Evolutionary conservation across 2,797 vertebrate genomes (phyloP).

Genomic region (Antennarius maculatus): DNA sequence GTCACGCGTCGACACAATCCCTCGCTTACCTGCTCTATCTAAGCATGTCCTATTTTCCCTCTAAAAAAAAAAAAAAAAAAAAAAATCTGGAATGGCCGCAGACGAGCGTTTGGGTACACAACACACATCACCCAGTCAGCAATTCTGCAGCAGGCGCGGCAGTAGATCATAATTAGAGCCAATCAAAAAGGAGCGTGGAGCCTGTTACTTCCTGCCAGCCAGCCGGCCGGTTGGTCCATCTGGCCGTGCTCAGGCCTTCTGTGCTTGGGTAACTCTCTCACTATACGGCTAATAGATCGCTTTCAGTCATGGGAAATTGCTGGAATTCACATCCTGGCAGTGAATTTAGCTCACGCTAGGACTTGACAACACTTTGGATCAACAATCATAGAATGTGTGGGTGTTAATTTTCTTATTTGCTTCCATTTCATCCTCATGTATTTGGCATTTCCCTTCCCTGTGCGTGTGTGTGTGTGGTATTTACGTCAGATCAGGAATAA

Average conservation of each 20-base stretch:
- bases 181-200: slow-evolving; percentile 74
- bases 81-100: slow-evolving; percentile 37
- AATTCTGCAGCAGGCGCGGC: slow-evolving; percentile 59
- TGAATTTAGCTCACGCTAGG: slow-evolving; percentile 14
- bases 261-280: slow-evolving; percentile 58
- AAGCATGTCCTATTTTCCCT: slow-evolving; percentile 29
- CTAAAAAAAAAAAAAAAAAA: not conserved
- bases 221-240: slow-evolving; percentile 70
- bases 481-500: slow-evolving; percentile 3
- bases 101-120: not conserved
- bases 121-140: slow-evolving; percentile 63
- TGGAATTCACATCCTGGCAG: slow-evolving; percentile 37
- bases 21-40: slow-evolving; percentile 11
- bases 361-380: slow-evolving; percentile 17
- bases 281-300: slow-evolving; percentile 50
- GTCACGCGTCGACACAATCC: slow-evolving; percentile 18
- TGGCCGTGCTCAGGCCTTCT: slow-evolving; percentile 60
- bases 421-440: not conserved
- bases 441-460: not conserved
- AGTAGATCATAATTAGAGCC: slow-evolving; percentile 78
- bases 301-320: slow-evolving; percentile 54
- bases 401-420: not conserved
- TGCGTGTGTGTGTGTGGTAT: not conserved
- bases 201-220: slow-evolving; percentile 74
- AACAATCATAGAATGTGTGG: not conserved